Evolutionary conservation across 2,888 invertebrate genomes (phyloP).

Genomic region (Agrotis clavis): DNA sequence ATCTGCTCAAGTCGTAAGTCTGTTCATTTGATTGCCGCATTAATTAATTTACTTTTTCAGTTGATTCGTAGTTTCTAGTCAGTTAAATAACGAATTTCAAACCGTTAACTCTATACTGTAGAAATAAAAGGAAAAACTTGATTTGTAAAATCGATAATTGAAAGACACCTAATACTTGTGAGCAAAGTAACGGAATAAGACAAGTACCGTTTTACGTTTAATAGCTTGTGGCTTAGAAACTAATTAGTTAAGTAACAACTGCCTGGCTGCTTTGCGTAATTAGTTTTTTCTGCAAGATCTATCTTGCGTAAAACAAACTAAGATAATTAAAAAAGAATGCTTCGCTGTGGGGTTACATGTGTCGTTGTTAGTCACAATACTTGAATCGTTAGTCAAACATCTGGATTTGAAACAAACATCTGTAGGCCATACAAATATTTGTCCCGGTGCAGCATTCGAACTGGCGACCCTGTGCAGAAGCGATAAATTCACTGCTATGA

Average conservation of each 20-base stretch:
- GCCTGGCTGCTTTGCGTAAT: conserved; percentile 49
- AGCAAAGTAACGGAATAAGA: conserved; percentile 39
- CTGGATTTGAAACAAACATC: conserved; percentile 51
- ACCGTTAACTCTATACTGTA: no score
- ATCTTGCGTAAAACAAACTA: conserved; percentile 19
- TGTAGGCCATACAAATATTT: conserved; percentile 50
- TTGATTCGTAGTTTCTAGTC: neutral
- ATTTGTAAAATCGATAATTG: conserved; percentile 6
- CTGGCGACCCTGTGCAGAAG: conserved; percentile 22
- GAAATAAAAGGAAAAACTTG: neutral
- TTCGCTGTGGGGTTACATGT: conserved; percentile 10
- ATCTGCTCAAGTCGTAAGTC: no score
- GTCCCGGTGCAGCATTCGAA: conserved; percentile 26
- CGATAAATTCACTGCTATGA: conserved; percentile 1
- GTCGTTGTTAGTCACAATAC: conserved; percentile 4
- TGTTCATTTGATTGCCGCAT: neutral
- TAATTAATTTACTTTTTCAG: neutral
- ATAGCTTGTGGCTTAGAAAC: conserved; percentile 57
- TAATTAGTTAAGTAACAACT: conserved; percentile 46
- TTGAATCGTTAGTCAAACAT: conserved; percentile 44
- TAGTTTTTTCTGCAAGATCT: conserved; percentile 54
- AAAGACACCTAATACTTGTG: conserved; percentile 27
- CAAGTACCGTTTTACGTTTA: conserved; percentile 57
- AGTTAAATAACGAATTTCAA: no score
- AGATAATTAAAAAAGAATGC: conserved; percentile 28